A percentile compares a stretch with the other conserved stretches of the same genome.
Conservation (phyloP, 2,888 invertebrate genomes). For the Adelphocoris suturalis region DNA sequence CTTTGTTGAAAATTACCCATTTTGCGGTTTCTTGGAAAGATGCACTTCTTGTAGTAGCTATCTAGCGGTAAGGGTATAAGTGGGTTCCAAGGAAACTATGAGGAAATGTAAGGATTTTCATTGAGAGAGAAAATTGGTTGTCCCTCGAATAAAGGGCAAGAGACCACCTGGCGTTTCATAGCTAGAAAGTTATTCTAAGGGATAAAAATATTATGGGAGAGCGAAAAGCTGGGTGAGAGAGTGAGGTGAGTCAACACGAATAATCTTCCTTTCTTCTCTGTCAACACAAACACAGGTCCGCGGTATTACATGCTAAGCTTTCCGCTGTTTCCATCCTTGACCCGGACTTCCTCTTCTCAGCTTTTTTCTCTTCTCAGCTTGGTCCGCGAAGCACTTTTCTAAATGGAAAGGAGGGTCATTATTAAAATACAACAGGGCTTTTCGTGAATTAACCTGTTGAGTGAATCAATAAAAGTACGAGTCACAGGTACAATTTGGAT, state of each 20-base stretch:
- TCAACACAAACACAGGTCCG: constrained; percentile 15
- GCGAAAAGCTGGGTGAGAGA: background rate
- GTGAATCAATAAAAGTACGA: background rate
- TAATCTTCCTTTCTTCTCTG: constrained; percentile 20
- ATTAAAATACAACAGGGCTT: constrained; percentile 25
- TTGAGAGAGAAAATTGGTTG: background rate
- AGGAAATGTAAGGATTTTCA: background rate
- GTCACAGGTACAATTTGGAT: no score
- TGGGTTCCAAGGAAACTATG: background rate
- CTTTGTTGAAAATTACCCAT: no score
- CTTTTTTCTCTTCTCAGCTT: background rate
- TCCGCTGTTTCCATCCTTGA: background rate
- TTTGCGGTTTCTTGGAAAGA: no score
- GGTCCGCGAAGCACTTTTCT: constrained; percentile 2
- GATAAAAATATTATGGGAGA: constrained; percentile 24
- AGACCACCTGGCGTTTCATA: constrained; percentile 11
- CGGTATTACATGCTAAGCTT: constrained; percentile 13
- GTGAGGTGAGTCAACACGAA: constrained; percentile 19
- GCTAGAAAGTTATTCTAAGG: constrained; percentile 24
- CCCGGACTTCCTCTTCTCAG: background rate
- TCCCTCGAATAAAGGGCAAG: background rate
- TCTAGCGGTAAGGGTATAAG: no score
- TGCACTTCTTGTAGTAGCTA: no score
- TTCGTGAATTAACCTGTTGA: background rate
- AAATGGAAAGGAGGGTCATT: background rate